A percentile compares a stretch with the other conserved stretches of the same genome.
These are phyloP conservation scores for Eubasilissa splendida DNA, from an alignment of 2,888 invertebrate species.

Conservation along the genomic window DNA sequence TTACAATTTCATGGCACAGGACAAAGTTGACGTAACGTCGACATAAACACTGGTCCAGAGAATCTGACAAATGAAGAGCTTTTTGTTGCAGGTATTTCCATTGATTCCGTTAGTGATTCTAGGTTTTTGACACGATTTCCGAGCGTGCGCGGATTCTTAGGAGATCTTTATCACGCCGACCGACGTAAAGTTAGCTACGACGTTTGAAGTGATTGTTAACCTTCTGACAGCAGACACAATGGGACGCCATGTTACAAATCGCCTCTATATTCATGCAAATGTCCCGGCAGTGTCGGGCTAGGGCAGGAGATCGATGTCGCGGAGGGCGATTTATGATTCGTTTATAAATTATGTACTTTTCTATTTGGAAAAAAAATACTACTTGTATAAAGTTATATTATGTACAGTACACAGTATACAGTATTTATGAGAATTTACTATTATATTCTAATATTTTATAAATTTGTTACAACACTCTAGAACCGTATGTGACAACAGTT, in stretches of 20 bases:
- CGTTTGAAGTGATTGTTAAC: conserved; percentile 45
- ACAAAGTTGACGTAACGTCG: not conserved
- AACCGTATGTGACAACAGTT: too few relatives aligned
- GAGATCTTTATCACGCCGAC: conserved; percentile 39
- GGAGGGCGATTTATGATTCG: not conserved
- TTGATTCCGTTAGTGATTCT: conserved; percentile 43
- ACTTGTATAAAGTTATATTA: not conserved
- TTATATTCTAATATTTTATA: too few relatives aligned
- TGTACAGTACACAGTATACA: too few relatives aligned
- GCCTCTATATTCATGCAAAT: conserved; percentile 32
- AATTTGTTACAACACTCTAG: too few relatives aligned
- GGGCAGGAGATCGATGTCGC: not conserved
- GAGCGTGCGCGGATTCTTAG: conserved; percentile 45
- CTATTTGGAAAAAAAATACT: not conserved
- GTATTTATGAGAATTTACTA: too few relatives aligned
- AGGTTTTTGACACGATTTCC: conserved; percentile 47
- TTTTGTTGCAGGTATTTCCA: conserved; percentile 18
- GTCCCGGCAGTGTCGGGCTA: not conserved
- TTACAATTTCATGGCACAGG: too few relatives aligned
- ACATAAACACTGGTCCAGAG: not conserved
- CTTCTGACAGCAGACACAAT: conserved; percentile 44
- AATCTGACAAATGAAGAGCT: not conserved
- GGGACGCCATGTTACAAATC: conserved; percentile 31
- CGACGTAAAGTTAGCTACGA: conserved; percentile 22
- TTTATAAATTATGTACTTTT: not conserved